Percentiles rank a stretch among this genome's conserved stretches.
These are phyloP conservation scores for Xylocopa sonorina DNA, from an alignment of 1,140 invertebrate genomes.

Conservation along the genomic window DNA sequence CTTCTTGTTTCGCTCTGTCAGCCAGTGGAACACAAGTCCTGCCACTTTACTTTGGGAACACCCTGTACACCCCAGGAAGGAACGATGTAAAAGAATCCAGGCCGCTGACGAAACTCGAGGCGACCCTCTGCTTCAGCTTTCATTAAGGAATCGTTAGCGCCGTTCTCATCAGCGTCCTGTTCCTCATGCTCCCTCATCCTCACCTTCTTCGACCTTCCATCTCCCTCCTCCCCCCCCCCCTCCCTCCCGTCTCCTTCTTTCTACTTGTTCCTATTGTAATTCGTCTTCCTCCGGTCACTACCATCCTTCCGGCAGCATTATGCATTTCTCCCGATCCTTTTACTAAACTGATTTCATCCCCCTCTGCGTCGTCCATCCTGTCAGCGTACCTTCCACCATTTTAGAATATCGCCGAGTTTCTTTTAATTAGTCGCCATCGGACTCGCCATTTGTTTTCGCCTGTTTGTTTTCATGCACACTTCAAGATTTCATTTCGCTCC, in stretches of 20 bases:
- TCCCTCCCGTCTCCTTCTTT: neutral
- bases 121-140: conserved; percentile 68
- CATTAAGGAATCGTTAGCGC: conserved; percentile 77
- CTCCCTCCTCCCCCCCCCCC: conserved; percentile 12
- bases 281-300: conserved; percentile 27
- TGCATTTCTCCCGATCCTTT: conserved; percentile 44
- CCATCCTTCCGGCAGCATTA: conserved; percentile 41
- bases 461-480: neutral
- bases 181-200: conserved; percentile 31
- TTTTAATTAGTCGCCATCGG: neutral
- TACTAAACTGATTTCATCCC: conserved; percentile 24
- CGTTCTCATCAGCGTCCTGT: conserved; percentile 70
- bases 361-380: neutral
- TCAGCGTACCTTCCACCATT: neutral
- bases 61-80: conserved; percentile 51
- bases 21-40: conserved; percentile 2
- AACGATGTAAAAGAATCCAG: conserved; percentile 64
- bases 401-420: conserved; percentile 2
- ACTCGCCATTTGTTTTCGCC: neutral
- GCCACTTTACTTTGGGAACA: conserved; percentile 53
- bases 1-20: neutral
- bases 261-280: conserved; percentile 13
- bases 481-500: too few relatives aligned
- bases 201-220: conserved; percentile 12
- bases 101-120: conserved; percentile 64